phyloP scores from a whole-genome alignment of 2,113 vertebrate genomes.

The Orthonyx spaldingii region DNA sequence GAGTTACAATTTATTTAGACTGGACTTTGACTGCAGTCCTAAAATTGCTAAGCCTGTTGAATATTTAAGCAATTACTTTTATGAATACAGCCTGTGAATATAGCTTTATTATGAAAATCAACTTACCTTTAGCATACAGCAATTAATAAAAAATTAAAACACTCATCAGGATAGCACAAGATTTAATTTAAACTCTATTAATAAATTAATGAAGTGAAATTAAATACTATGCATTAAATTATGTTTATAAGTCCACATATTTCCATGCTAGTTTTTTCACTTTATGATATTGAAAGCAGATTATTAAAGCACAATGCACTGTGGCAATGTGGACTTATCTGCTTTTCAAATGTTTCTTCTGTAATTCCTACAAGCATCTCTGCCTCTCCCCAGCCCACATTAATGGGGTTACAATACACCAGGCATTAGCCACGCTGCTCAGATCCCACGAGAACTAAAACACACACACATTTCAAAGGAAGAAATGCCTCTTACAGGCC shows the following conservation, averaged over 20 bases:
- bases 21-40: neutral
- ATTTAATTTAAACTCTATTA: constrained; percentile 50
- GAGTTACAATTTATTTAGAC: neutral
- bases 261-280: neutral
- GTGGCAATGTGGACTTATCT: neutral
- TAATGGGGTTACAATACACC: constrained; percentile 25
- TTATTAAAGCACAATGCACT: neutral
- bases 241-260: neutral
- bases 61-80: neutral
- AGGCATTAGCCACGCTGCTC: constrained; percentile 18
- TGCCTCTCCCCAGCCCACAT: constrained; percentile 27
- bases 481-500: neutral
- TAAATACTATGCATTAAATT: neutral
- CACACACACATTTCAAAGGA: neutral
- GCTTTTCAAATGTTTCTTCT: constrained; percentile 17
- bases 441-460: constrained; percentile 41
- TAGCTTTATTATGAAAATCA: constrained; percentile 9
- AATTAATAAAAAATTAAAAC: constrained; percentile 45
- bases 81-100: neutral
- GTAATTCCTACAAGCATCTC: neutral
- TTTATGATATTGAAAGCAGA: neutral
- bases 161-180: neutral
- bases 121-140: neutral
- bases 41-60: neutral
- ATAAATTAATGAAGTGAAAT: constrained; percentile 43